phyloP scores from a whole-genome alignment of 2,888 invertebrate genomes.

The Volucella inanis region DNA sequence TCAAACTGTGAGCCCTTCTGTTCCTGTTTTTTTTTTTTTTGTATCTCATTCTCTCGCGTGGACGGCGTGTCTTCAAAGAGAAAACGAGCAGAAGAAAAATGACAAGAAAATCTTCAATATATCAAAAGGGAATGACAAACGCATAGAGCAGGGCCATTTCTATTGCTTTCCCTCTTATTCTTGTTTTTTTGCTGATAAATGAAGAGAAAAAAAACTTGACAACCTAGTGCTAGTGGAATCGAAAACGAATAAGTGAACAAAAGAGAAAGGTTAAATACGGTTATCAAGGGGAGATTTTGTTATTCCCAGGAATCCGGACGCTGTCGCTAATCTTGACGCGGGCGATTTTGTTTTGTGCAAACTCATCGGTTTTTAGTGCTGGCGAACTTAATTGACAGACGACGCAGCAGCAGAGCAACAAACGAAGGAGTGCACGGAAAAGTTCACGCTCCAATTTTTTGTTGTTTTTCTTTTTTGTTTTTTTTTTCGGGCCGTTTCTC shows the following conservation, averaged over 20 bases:
- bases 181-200: constrained; percentile 34
- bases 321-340: too few relatives aligned
- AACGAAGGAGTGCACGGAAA: neutral
- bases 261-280: too few relatives aligned
- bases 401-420: neutral
- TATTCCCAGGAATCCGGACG: neutral
- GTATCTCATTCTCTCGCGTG: constrained; percentile 16
- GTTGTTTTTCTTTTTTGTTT: neutral
- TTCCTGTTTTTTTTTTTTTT: too few relatives aligned
- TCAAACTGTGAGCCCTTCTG: constrained; percentile 13
- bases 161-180: constrained; percentile 37
- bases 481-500: neutral
- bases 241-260: neutral
- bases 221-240: constrained; percentile 26
- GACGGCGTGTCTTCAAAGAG: constrained; percentile 12
- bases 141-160: neutral
- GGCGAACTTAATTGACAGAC: constrained; percentile 18
- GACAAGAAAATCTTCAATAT: constrained; percentile 26
- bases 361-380: constrained; percentile 11
- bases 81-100: neutral
- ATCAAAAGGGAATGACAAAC: constrained; percentile 15
- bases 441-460: constrained; percentile 21
- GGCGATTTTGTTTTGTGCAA: constrained; percentile 15
- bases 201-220: constrained; percentile 25
- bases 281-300: neutral